Evolutionary conservation across 2,113 vertebrate species (phyloP).

Genomic region (Perognathus longimembris): DNA sequence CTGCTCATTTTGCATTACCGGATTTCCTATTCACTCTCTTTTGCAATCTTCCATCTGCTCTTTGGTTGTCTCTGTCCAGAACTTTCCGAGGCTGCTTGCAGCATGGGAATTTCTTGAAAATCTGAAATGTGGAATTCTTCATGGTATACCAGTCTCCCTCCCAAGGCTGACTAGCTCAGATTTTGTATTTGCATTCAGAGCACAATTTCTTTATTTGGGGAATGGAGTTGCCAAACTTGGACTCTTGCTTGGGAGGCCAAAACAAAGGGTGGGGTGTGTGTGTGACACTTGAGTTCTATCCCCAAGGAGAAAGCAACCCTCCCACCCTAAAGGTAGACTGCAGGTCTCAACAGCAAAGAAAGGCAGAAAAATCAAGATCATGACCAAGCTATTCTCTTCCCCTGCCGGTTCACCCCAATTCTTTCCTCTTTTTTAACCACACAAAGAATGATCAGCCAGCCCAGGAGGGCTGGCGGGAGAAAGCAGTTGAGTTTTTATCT

Average conservation of each 20-base stretch:
- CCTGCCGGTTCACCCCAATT: background rate
- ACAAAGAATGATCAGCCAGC: conserved; percentile 61
- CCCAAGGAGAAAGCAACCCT: background rate
- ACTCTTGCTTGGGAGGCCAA: background rate
- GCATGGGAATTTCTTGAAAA: background rate
- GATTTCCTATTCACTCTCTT: background rate
- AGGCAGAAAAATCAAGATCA: conserved; percentile 21
- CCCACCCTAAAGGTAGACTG: background rate
- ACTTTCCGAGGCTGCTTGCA: background rate
- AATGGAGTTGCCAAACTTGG: background rate
- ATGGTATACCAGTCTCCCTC: background rate
- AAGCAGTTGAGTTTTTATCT: conserved; percentile 78
- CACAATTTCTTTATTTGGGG: background rate
- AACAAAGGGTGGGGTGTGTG: accelerated
- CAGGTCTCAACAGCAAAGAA: background rate
- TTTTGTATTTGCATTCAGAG: background rate
- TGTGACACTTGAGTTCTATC: background rate
- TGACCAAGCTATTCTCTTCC: background rate
- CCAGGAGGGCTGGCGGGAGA: background rate
- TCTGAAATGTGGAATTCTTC: background rate
- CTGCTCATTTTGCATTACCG: background rate
- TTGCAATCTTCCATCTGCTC: background rate
- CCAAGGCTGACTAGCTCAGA: background rate
- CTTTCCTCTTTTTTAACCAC: conserved; percentile 57
- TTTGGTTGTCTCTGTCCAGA: background rate